Base-by-base conservation (phyloP, 2,888 invertebrate species). In the Lymantria monacha region DNA sequence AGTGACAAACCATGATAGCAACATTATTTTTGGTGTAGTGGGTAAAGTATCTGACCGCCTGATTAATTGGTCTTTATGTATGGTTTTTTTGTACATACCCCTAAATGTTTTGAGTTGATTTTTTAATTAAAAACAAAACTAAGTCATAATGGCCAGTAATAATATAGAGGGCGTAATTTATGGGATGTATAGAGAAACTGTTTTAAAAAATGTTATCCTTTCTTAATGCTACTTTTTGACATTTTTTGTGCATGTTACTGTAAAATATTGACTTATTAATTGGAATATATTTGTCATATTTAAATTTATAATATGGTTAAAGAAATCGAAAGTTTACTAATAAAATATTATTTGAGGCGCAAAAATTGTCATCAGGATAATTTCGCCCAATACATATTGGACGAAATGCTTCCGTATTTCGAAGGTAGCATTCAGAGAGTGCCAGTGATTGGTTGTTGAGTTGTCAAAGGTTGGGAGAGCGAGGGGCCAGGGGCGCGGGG, bases 401-500 rank as follows among this genome's bases (percentile, higher is more conserved):
- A 22, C 22, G 22, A 22, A 22, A 22, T 22, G 22, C 5, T 22
- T 33, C 33, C 33, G 9, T 14, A 48, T 46, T 49, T 55, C 48
- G 52, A 63, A 69, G 71, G 74, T 74, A 70, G 80, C 75, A 71
- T 82, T 74, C 62, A 65, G 52, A 65, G 70, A 76, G 76, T 80
- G 80, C 70, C 65, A 69, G 71, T 87, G 83, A 87, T 87, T 86
- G 85, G 88, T 83, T 87, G 71, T 86, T 87, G 80, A 88, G 87
- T 86, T 87, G 81, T 85, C 81, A 68, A 81, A 85, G 86, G 85
- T 80, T 76, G 80, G 78, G 80, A 63, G 66, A 45, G 51, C 72
- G 79, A 55, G 73, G 68, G 71, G 63, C 80, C 67, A 71, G 69
- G 57, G 70, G 63, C 70, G 74, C 58, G 66, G 69, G 68, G 73